These are phyloP conservation scores for Gambusia yucatana DNA, from an alignment of 2,797 vertebrate genomes.

Conservation along the genomic window DNA sequence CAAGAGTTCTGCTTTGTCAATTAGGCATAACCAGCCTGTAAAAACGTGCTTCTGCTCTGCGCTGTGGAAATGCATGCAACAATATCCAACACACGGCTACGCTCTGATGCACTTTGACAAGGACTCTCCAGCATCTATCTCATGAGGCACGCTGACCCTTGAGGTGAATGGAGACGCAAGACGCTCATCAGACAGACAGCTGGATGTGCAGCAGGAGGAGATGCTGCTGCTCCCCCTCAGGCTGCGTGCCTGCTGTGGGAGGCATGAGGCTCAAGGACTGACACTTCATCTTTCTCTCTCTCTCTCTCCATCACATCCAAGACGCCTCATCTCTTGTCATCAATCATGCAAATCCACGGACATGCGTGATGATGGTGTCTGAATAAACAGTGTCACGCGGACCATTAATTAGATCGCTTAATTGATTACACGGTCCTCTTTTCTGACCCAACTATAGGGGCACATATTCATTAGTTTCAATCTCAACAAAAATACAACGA, in stretches of 20 bases:
- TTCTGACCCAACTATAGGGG: conserved; percentile 10
- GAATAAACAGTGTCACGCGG: conserved; percentile 46
- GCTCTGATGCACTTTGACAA: background rate
- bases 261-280: conserved; percentile 62
- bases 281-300: conserved; percentile 47
- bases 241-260: conserved; percentile 42
- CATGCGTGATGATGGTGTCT: conserved; percentile 61
- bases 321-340: conserved; percentile 32
- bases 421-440: conserved; percentile 47
- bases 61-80: background rate
- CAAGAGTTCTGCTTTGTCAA: conserved; percentile 34
- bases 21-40: conserved; percentile 16
- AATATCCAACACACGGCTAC: background rate
- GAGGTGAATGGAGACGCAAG: conserved; percentile 21
- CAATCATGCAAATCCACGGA: conserved; percentile 47
- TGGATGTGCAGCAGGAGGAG: conserved; percentile 47
- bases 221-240: conserved; percentile 41
- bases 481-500: background rate
- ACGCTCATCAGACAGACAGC: conserved; percentile 42
- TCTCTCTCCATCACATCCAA: conserved; percentile 13
- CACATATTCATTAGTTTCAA: background rate
- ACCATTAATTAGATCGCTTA: conserved; percentile 55
- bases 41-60: conserved; percentile 13
- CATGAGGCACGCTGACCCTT: conserved; percentile 26
- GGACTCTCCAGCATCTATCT: conserved; percentile 12